Percentiles rank a stretch among this genome's conserved stretches.
phyloP scores from a whole-genome alignment of 1,140 invertebrate genomes.

The Nebria ingens region DNA sequence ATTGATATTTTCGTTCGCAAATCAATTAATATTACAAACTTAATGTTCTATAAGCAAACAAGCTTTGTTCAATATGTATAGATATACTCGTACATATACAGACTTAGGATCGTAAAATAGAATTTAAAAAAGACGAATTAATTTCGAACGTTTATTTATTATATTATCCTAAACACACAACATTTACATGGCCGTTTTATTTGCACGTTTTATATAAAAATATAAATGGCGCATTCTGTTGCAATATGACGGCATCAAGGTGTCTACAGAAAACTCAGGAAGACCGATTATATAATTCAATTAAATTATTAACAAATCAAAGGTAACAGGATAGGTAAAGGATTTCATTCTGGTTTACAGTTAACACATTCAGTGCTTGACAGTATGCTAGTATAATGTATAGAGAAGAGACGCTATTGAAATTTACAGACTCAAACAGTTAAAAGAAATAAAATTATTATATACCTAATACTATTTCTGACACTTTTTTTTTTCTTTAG shows the following conservation, averaged over 20 bases:
- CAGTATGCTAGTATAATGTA: background rate
- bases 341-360: background rate
- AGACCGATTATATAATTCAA: background rate
- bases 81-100: too few relatives aligned
- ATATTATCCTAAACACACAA: constrained; percentile 1
- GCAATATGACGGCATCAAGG: background rate
- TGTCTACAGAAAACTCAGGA: background rate
- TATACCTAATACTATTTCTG: too few relatives aligned
- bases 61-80: too few relatives aligned
- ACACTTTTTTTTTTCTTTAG: too few relatives aligned
- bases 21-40: too few relatives aligned
- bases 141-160: constrained; percentile 6
- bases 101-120: too few relatives aligned
- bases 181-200: constrained; percentile 2
- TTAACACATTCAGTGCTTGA: background rate
- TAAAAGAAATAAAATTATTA: too few relatives aligned
- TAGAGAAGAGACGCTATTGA: background rate
- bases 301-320: background rate
- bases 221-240: constrained; percentile 8
- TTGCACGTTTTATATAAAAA: constrained; percentile 9
- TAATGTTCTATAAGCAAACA: too few relatives aligned
- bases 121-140: too few relatives aligned
- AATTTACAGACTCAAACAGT: background rate
- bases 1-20: too few relatives aligned
- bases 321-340: background rate